Evolutionary conservation across 1,140 invertebrate genomes (phyloP).

Genomic region (Drosophila novamexicana): DNA sequence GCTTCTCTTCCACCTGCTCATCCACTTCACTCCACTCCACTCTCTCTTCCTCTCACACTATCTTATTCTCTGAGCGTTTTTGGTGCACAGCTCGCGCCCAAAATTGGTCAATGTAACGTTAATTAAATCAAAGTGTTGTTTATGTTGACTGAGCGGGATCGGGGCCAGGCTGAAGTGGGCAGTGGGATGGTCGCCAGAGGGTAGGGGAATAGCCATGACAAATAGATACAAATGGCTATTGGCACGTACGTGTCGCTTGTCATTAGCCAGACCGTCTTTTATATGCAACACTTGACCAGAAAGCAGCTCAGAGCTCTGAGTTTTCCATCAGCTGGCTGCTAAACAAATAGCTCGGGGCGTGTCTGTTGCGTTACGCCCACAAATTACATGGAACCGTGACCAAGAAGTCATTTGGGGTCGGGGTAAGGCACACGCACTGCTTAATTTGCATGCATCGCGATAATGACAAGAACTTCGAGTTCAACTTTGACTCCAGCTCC

Average conservation of each 20-base stretch:
- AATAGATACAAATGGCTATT: slow-evolving; percentile 83
- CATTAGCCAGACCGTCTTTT: slow-evolving; percentile 73
- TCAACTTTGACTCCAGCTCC: slow-evolving; percentile 13
- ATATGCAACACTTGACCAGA: slow-evolving; percentile 50
- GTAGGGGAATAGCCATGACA: slow-evolving; percentile 52
- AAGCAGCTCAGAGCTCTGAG: neutral
- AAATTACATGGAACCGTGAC: slow-evolving; percentile 27
- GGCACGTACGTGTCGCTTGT: slow-evolving; percentile 79
- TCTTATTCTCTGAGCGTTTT: slow-evolving; percentile 51
- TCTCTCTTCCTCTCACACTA: neutral
- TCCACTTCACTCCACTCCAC: neutral
- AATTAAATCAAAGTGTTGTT: slow-evolving; percentile 77
- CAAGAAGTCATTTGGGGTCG: slow-evolving; percentile 23
- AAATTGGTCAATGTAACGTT: slow-evolving; percentile 83
- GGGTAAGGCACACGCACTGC: slow-evolving; percentile 19
- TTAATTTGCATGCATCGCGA: slow-evolving; percentile 48
- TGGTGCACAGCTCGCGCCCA: slow-evolving; percentile 60
- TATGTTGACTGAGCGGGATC: slow-evolving; percentile 11
- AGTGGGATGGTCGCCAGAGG: neutral
- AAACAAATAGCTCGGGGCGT: slow-evolving; percentile 40
- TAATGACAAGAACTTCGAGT: slow-evolving; percentile 32
- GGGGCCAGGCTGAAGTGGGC: neutral
- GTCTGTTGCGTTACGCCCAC: slow-evolving; percentile 34
- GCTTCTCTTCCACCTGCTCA: slow-evolving; percentile 1
- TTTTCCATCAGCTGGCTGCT: slow-evolving; percentile 28